Evolutionary conservation across 2,113 vertebrate species (phyloP).

Genomic region (Callipepla squamata): DNA sequence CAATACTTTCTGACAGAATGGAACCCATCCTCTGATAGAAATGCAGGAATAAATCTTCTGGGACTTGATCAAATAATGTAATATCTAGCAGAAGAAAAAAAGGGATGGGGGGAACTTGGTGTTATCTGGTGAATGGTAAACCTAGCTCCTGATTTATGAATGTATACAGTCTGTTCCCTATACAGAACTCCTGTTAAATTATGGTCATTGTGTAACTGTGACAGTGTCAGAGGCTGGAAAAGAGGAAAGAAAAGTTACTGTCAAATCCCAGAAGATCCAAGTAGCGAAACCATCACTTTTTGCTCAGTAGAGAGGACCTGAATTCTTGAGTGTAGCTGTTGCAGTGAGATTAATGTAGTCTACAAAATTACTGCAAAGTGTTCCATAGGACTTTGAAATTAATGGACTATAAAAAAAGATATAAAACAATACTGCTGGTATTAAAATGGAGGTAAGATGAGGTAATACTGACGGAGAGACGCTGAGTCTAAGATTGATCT

Average conservation of each 20-base stretch:
- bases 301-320: slow-evolving; percentile 40
- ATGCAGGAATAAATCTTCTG: background rate
- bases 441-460: slow-evolving; percentile 66
- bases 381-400: slow-evolving; percentile 65
- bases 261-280: background rate
- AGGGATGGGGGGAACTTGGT: background rate
- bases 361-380: slow-evolving; percentile 69
- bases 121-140: background rate
- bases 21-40: background rate
- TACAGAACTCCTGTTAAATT: background rate
- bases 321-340: slow-evolving; percentile 21
- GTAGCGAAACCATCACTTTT: slow-evolving; percentile 28
- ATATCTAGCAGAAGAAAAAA: background rate
- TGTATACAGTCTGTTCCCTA: background rate
- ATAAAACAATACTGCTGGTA: slow-evolving; percentile 67
- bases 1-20: background rate
- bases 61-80: background rate
- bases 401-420: slow-evolving; percentile 70
- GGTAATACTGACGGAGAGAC: slow-evolving; percentile 51
- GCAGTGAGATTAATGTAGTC: slow-evolving; percentile 64
- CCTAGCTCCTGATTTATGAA: background rate
- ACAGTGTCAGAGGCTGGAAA: background rate
- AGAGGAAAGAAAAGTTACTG: background rate
- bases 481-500: slow-evolving; percentile 59
- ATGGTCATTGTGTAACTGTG: background rate